A percentile compares a stretch with the other conserved stretches of the same genome.
Conservation (phyloP, 1,140 invertebrate species). For the Zaprionus davidi region DNA sequence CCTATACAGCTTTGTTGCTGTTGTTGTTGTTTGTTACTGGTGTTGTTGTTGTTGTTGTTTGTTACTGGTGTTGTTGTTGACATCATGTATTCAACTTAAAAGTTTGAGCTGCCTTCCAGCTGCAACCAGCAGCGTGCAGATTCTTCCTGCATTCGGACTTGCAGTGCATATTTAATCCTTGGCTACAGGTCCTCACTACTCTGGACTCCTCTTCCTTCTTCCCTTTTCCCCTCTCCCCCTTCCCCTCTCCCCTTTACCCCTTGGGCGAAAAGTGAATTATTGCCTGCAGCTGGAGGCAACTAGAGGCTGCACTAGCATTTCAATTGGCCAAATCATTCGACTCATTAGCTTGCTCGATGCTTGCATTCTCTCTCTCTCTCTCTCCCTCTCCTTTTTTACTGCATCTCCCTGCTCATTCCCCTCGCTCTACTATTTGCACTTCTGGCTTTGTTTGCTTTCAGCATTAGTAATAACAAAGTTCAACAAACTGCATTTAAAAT, state of each 20-base stretch:
- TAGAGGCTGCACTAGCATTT: slow-evolving; percentile 51
- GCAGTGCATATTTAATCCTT: slow-evolving; percentile 74
- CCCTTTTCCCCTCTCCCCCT: neutral
- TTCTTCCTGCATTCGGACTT: slow-evolving; percentile 43
- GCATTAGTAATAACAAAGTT: slow-evolving; percentile 71
- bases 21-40: slow-evolving; percentile 30
- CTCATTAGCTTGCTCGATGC: slow-evolving; percentile 61
- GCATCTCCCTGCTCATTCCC: neutral
- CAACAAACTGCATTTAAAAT: slow-evolving; percentile 75
- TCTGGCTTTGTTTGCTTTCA: slow-evolving; percentile 53
- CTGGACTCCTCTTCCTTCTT: neutral
- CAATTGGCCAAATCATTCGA: slow-evolving; percentile 77
- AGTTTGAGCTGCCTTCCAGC: slow-evolving; percentile 26
- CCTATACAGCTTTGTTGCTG: slow-evolving; percentile 18
- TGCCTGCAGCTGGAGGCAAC: slow-evolving; percentile 59
- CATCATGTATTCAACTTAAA: slow-evolving; percentile 52
- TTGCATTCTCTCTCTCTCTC: neutral
- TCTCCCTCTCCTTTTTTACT: neutral
- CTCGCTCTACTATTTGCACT: neutral
- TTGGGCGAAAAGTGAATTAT: slow-evolving; percentile 67
- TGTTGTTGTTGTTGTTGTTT: slow-evolving; percentile 21
- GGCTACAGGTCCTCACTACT: slow-evolving; percentile 22
- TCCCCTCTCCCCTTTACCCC: too few species aligned
- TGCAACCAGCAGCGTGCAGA: slow-evolving; percentile 9
- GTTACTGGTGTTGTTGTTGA: slow-evolving; percentile 37